phyloP scores from a whole-genome alignment of 1,140 invertebrate genomes.

The Aphidius gifuensis region DNA sequence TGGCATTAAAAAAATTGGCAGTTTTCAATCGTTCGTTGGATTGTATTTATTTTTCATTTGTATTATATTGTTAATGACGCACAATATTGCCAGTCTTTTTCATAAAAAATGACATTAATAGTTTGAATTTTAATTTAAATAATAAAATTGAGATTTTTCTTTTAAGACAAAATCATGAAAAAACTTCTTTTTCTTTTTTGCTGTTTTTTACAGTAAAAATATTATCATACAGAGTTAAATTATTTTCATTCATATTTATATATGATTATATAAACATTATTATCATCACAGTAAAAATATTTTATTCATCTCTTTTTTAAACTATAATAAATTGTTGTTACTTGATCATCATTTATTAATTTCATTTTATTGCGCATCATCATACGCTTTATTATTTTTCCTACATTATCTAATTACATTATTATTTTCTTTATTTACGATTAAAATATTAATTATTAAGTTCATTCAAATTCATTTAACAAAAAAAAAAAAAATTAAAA shows the following conservation, averaged over 20 bases:
- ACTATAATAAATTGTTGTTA: conserved; percentile 31
- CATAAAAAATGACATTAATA: conserved; percentile 1
- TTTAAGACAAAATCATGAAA: no score
- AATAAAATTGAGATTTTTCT: not conserved
- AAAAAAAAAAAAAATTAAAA: no score
- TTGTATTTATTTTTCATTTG: not conserved
- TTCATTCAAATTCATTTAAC: no score
- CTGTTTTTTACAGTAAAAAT: no score
- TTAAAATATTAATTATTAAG: no score
- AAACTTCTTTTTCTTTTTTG: no score
- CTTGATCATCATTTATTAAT: no score
- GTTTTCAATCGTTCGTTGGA: conserved; percentile 28
- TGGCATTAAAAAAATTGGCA: conserved; percentile 47
- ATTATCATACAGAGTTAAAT: conserved; percentile 40
- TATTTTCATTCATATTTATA: conserved; percentile 38
- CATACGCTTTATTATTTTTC: no score
- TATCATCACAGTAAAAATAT: conserved; percentile 60
- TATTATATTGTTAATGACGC: not conserved
- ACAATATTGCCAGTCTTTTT: not conserved
- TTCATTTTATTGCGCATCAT: no score
- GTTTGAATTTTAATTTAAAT: conserved; percentile 10
- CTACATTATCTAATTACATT: no score
- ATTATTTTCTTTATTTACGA: no score
- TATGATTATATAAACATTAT: conserved; percentile 57
- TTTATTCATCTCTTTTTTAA: conserved; percentile 33